A percentile compares a stretch with the other conserved stretches of the same genome.
Conservation (phyloP, 2,113 vertebrate species). For the Donacobius atricapilla region DNA sequence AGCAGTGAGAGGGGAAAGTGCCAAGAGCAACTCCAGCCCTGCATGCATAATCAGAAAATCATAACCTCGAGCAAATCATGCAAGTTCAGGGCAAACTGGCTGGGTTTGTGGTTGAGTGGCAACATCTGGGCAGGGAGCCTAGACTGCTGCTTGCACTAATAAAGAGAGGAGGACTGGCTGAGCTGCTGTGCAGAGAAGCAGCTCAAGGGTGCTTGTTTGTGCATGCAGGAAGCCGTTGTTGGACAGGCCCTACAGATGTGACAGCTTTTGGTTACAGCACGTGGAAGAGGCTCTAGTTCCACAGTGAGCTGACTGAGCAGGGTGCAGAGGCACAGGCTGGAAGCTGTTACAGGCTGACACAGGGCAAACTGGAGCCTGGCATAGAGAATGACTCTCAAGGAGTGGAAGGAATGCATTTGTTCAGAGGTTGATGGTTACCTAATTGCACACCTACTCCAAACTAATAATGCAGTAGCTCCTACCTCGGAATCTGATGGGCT, state of each 20-base stretch:
- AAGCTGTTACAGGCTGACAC: background rate
- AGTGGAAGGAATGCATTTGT: background rate
- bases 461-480: background rate
- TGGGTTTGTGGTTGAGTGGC: background rate
- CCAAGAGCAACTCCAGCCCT: background rate
- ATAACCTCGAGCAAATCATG: background rate
- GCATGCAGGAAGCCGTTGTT: background rate
- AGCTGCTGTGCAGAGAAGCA: background rate
- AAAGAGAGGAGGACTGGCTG: background rate
- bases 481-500: background rate
- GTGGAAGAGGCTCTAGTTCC: background rate
- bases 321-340: background rate
- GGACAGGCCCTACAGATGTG: background rate
- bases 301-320: fast-evolving
- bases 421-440: background rate
- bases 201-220: background rate
- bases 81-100: background rate
- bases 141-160: background rate
- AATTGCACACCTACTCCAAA: background rate
- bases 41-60: fast-evolving
- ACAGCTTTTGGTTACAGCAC: background rate
- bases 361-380: background rate
- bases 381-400: background rate
- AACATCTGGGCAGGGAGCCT: background rate
- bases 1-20: background rate